A percentile compares a stretch with the other conserved stretches of the same genome.
phyloP scores from a whole-genome alignment of 2,113 vertebrate species.

The rabbit (Oryctolagus cuniculus) region mOryCun1.1 NC_091444.1:31525501-31526000 shows the following conservation, averaged over 20 bases:
- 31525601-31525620: neutral
- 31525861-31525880: neutral
- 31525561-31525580: neutral
- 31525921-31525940: neutral
- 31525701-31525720: neutral
- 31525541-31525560: neutral
- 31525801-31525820: neutral
- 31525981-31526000: neutral
- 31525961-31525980: neutral
- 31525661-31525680: neutral
- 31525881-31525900: no score
- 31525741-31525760: neutral
- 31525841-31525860: neutral
- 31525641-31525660: neutral
- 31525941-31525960: neutral
- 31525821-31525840: neutral
- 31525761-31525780: neutral
- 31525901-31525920: neutral
- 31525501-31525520: slow-evolving; percentile 24
- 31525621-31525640: neutral
- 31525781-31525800: neutral
- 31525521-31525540: neutral
- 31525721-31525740: neutral
- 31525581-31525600: neutral
- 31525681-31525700: neutral